Evolutionary conservation across 2,797 vertebrate genomes (phyloP).

Genomic region (Nothura maculosa): DNA sequence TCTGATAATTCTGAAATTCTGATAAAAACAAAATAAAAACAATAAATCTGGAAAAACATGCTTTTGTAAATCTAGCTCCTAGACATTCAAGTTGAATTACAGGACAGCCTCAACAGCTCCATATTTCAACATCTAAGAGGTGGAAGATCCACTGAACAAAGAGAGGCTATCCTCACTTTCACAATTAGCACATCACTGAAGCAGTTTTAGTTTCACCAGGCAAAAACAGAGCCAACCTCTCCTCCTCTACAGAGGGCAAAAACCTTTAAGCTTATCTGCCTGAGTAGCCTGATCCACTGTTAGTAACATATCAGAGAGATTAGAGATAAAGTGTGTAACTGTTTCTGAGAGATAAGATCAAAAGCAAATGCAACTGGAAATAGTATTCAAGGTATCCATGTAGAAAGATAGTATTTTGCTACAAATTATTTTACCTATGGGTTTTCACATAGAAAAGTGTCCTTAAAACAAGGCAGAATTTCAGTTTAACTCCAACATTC

Average conservation of each 20-base stretch:
- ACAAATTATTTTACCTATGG: background rate
- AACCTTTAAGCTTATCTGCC: background rate
- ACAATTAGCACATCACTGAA: background rate
- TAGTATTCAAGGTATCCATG: background rate
- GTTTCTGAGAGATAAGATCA: background rate
- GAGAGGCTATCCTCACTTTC: background rate
- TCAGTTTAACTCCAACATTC: background rate
- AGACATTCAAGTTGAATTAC: background rate
- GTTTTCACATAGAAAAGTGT: background rate
- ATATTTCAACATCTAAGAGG: background rate
- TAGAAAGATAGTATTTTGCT: background rate
- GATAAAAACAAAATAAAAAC: background rate
- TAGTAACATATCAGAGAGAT: background rate
- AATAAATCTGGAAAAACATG: background rate
- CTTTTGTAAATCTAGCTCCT: background rate
- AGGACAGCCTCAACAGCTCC: background rate
- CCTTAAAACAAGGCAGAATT: background rate
- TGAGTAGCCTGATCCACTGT: background rate
- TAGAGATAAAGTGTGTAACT: background rate
- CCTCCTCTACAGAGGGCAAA: rapidly evolving
- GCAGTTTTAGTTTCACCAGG: rapidly evolving
- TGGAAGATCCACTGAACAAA: background rate
- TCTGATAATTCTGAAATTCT: background rate
- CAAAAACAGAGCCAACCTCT: background rate
- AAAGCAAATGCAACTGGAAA: background rate